Evolutionary conservation across 2,797 vertebrate genomes (phyloP), one percentile per base, ranked within the genome.

Genomic region (Sarcophilus harrisii): DNA sequence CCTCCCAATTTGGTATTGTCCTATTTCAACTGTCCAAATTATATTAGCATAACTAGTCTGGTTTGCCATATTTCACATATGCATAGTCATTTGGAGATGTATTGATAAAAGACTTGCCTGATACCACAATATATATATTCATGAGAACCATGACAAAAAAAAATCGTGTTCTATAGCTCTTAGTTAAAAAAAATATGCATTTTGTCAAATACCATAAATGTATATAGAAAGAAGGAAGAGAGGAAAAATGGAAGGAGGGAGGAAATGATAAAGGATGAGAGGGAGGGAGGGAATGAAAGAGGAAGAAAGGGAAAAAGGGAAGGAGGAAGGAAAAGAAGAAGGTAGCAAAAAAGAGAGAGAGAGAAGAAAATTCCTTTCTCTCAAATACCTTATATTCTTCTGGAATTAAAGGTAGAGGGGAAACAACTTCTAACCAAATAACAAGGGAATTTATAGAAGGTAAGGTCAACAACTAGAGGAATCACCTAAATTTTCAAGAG

Each of bases 1-100:
- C 91, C 58, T 21, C 91, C 1, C 94, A 94, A 92, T 13, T 49
- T 96, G 90, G 81, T 93, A 30, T 73, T 91, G 24, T 92, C 91
- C 58, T 21, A 4, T 24, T 87, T 45, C 57, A 57, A 58, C 90
- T 95, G 87, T 32, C 24, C 57, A 93, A 58, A 58, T 58, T 29
- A 45, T 93, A 59, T 93, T 66, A 94, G 32, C 55, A 73, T 58
- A 28, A 55, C 58, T 81, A 27, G 24, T 27, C 93, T 28, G 9
- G 59, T 96, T 30, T 92, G 89, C 90, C 62, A 4, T 60, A 91
- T 29, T 87, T 81, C 94, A 95, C 24, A 94, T 49, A 90, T 94
- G 38, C 30, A n/a, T 81, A 58, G 32, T 24, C 49, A 30, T 52
- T 11, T n/a, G n/a, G 28, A 57, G 0, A 2, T 90, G 66, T 91